Evolutionary conservation across 2,888 invertebrate genomes (phyloP).

Genomic region (Philereme vetulata): DNA sequence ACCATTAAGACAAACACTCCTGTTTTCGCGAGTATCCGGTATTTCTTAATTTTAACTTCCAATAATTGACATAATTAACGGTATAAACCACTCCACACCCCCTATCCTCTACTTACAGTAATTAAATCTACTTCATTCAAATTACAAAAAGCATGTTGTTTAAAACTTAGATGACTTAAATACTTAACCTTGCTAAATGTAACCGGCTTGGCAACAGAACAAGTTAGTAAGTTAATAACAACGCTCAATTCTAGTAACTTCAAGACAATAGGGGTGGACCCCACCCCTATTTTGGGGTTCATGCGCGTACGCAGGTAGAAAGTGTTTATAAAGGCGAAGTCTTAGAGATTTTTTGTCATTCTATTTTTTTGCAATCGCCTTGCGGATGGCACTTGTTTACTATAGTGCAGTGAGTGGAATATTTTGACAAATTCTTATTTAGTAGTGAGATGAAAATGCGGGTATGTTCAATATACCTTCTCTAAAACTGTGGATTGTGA

Average conservation of each 20-base stretch:
- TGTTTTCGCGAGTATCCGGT: too few species aligned
- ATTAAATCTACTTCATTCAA: background rate
- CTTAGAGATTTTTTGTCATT: slow-evolving; percentile 26
- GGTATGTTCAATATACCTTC: slow-evolving; percentile 7
- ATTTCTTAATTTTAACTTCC: too few species aligned
- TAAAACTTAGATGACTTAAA: background rate
- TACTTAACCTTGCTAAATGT: background rate
- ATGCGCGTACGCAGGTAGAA: slow-evolving; percentile 34
- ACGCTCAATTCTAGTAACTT: slow-evolving; percentile 19
- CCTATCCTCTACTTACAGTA: too few species aligned
- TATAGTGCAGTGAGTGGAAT: slow-evolving; percentile 14
- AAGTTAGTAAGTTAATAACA: slow-evolving; percentile 18
- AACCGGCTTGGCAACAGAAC: slow-evolving; percentile 6
- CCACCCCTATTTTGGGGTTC: slow-evolving; percentile 30
- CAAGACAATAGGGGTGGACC: slow-evolving; percentile 30
- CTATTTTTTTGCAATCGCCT: slow-evolving; percentile 18
- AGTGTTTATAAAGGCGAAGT: slow-evolving; percentile 21
- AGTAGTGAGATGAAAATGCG: slow-evolving; percentile 14
- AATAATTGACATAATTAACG: too few species aligned
- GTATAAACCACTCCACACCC: too few species aligned
- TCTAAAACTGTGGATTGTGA: background rate
- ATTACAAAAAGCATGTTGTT: background rate
- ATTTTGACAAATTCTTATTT: slow-evolving; percentile 11
- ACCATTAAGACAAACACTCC: too few species aligned
- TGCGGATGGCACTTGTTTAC: slow-evolving; percentile 15